phyloP scores from a whole-genome alignment of 2,113 vertebrate species.

The Hipposideros armiger region DNA sequence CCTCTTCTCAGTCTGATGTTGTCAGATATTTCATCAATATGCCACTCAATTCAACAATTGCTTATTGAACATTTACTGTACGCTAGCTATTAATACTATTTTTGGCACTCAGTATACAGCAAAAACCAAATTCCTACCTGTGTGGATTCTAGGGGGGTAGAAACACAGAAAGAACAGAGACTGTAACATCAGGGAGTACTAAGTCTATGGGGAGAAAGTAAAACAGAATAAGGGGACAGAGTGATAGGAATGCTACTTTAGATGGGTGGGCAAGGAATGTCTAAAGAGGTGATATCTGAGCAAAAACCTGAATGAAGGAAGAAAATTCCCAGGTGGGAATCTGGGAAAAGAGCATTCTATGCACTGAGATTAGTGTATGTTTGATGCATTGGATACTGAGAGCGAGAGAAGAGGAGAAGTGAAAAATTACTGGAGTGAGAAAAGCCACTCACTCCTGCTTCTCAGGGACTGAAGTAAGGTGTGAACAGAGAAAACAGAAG shows the following conservation, averaged over 20 bases:
- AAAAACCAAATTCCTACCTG: conserved; percentile 19
- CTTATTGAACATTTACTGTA: background rate
- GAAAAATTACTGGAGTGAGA: background rate
- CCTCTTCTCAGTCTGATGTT: background rate
- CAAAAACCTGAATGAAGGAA: background rate
- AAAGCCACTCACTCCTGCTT: background rate
- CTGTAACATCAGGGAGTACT: background rate
- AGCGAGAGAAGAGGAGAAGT: conserved; percentile 8
- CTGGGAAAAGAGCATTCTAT: background rate
- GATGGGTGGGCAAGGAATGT: background rate
- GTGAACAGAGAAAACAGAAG: background rate
- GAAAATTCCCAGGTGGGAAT: background rate
- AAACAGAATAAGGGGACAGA: background rate
- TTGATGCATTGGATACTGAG: background rate
- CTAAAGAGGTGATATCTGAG: background rate
- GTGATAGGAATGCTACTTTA: background rate
- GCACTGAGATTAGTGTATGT: background rate
- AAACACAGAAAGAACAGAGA: background rate
- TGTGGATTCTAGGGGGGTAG: background rate
- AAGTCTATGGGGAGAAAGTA: background rate
- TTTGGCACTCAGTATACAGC: background rate
- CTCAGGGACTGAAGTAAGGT: background rate
- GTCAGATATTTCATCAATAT: conserved; percentile 26
- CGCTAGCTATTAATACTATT: background rate
- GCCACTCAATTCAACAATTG: background rate